Conservation (phyloP, 2,113 vertebrate species). For the Antennarius striatus region DNA sequence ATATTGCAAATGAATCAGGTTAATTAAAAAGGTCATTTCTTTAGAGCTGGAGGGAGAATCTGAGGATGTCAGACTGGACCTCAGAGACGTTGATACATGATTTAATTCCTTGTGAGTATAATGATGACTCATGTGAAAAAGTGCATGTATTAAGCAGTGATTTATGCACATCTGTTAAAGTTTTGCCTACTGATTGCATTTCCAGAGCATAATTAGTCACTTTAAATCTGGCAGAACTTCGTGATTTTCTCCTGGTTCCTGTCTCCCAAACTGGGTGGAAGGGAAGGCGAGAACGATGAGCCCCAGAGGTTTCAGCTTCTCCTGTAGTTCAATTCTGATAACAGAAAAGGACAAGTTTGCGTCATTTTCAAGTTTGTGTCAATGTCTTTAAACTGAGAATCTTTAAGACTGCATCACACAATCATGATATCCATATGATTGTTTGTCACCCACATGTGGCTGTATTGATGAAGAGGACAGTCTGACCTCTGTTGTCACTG, state of each 20-base stretch:
- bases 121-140: too few species aligned
- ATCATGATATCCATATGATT: not conserved
- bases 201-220: slow-evolving; percentile 75
- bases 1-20: not conserved
- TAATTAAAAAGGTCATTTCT: slow-evolving; percentile 30
- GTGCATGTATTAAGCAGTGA: too few species aligned
- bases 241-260: slow-evolving; percentile 87
- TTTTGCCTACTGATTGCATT: too few species aligned
- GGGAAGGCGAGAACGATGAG: slow-evolving; percentile 90
- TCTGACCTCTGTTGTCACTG: slow-evolving; percentile 82
- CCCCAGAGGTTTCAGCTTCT: slow-evolving; percentile 77
- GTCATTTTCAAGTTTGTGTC: too few species aligned
- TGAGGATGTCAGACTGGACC: slow-evolving; percentile 79
- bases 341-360: not conserved
- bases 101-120: too few species aligned
- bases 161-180: too few species aligned
- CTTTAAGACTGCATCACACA: not conserved
- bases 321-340: slow-evolving; percentile 94
- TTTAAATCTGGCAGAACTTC: slow-evolving; percentile 88
- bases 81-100: slow-evolving; percentile 73
- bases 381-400: not conserved
- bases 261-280: slow-evolving; percentile 92
- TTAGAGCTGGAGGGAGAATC: slow-evolving; percentile 66
- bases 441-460: slow-evolving; percentile 87
- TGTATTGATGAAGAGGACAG: slow-evolving; percentile 91